Evolutionary conservation across 2,797 vertebrate genomes (phyloP).

Genomic region (Sebastes alutus): DNA sequence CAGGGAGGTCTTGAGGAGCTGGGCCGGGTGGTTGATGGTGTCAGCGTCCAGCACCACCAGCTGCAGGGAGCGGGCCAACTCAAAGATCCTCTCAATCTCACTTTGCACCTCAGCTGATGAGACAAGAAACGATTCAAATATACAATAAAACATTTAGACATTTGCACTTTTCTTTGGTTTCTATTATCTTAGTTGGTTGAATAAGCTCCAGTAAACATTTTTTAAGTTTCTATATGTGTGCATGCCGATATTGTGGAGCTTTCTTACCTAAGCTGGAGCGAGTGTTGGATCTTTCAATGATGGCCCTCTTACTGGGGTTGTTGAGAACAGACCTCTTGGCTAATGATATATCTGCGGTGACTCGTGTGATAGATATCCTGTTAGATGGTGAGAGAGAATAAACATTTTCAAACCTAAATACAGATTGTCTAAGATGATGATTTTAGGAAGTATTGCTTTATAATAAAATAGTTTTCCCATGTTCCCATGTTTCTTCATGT

Average conservation of each 20-base stretch:
- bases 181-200: background rate
- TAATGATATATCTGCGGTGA: conserved; percentile 98
- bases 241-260: background rate
- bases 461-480: background rate
- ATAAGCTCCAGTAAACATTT: background rate
- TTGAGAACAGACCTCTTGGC: conserved; percentile 98
- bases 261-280: conserved; percentile 93
- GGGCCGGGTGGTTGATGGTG: conserved; percentile 97
- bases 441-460: no score
- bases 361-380: conserved; percentile 98
- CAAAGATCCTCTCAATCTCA: conserved; percentile 97
- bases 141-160: rapidly evolving
- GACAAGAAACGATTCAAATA: background rate
- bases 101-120: conserved; percentile 95
- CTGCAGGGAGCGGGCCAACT: conserved; percentile 95
- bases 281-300: conserved; percentile 97
- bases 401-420: background rate
- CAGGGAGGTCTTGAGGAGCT: conserved; percentile 96
- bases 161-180: background rate
- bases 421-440: no score
- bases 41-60: conserved; percentile 96
- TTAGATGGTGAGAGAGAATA: background rate
- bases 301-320: conserved; percentile 98
- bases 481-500: background rate
- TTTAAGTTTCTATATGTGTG: no score